Evolutionary conservation across 2,888 invertebrate species (phyloP).

Genomic region (Dryococelus australis): DNA sequence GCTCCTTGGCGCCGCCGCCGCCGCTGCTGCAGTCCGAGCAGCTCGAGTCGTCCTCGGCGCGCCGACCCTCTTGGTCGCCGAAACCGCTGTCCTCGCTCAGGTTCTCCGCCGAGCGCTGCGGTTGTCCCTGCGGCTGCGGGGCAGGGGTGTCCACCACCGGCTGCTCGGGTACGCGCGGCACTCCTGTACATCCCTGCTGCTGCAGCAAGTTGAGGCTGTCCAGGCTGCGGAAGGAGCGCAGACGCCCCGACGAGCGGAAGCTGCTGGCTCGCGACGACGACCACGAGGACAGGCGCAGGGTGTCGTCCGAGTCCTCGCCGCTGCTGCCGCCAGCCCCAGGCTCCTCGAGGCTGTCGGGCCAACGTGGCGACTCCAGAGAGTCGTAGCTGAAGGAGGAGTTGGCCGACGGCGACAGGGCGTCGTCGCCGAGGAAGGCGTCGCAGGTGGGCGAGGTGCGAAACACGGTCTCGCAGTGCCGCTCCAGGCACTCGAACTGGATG

Average conservation of each 20-base stretch:
- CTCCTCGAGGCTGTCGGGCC: conserved; percentile 36
- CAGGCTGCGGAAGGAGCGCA: conserved; percentile 56
- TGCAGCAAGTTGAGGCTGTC: conserved; percentile 61
- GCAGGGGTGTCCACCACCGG: conserved; percentile 52
- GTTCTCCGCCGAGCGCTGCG: conserved; percentile 70
- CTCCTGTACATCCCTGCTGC: conserved; percentile 48
- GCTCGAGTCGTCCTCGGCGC: conserved; percentile 41
- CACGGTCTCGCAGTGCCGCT: conserved; percentile 69
- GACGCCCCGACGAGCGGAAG: conserved; percentile 45
- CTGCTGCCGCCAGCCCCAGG: conserved; percentile 45
- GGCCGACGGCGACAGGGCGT: conserved; percentile 45
- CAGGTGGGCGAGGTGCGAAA: conserved; percentile 54
- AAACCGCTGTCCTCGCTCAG: conserved; percentile 83
- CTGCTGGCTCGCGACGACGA: conserved; percentile 47
- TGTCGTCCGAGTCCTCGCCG: conserved; percentile 48
- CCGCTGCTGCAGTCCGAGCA: conserved; percentile 42
- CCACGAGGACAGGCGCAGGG: conserved; percentile 46
- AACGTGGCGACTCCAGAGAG: conserved; percentile 41
- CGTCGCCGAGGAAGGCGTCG: conserved; percentile 43
- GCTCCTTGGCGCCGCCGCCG: conserved; percentile 35
- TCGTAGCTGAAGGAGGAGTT: conserved; percentile 45
- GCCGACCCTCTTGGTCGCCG: conserved; percentile 61
- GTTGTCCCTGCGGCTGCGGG: conserved; percentile 30
- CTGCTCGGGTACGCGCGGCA: conserved; percentile 33
- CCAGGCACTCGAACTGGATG: conserved; percentile 84